These are phyloP conservation scores for Spea multiplicata DNA, from an alignment of 2,113 vertebrate genomes.

Conservation along the genomic window DNA sequence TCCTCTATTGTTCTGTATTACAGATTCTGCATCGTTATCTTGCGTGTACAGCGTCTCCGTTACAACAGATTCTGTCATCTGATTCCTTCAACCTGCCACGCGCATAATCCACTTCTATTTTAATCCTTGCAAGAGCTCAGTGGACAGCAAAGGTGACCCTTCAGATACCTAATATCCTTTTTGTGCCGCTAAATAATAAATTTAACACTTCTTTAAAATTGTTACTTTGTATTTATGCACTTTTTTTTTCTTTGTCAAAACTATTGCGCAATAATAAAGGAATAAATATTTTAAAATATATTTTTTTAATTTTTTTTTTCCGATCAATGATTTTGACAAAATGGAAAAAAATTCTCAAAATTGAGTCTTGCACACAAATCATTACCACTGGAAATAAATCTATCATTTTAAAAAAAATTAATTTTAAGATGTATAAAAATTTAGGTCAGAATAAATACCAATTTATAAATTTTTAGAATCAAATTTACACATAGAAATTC, in stretches of 20 bases:
- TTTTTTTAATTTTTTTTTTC: too few species aligned
- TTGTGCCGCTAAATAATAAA: slow-evolving; percentile 9
- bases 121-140: slow-evolving; percentile 16
- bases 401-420: too few species aligned
- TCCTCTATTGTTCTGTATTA: slow-evolving; percentile 13
- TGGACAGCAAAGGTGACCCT: slow-evolving; percentile 40
- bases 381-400: too few species aligned
- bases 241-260: neutral
- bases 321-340: too few species aligned
- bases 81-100: slow-evolving; percentile 31
- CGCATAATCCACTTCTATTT: slow-evolving; percentile 41
- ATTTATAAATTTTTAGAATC: neutral
- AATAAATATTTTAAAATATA: too few species aligned
- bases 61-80: slow-evolving; percentile 22
- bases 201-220: neutral
- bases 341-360: too few species aligned
- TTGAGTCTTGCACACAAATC: too few species aligned
- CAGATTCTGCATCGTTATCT: slow-evolving; percentile 18
- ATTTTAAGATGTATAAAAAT: too few species aligned
- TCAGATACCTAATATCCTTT: neutral
- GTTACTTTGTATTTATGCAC: slow-evolving; percentile 19
- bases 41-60: slow-evolving; percentile 1
- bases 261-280: too few species aligned
- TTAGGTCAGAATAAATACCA: too few species aligned
- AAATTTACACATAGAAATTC: neutral